A percentile compares a stretch with the other conserved stretches of the same genome.
These are phyloP conservation scores for Rhamphomyia laevipes DNA, from an alignment of 2,888 invertebrate genomes.

Conservation along the genomic window DNA sequence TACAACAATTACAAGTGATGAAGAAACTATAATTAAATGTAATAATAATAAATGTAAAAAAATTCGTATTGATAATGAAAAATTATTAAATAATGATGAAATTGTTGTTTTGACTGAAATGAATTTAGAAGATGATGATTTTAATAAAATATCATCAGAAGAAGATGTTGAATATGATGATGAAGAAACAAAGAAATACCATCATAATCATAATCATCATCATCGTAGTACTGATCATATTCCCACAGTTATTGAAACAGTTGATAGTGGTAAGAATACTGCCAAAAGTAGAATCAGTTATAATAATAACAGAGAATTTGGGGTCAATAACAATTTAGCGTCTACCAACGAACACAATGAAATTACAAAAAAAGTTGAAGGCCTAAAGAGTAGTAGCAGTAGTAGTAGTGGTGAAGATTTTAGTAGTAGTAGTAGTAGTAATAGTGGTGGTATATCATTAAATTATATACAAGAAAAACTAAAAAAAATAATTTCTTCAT, in stretches of 20 bases:
- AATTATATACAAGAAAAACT: neutral
- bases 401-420: neutral
- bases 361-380: neutral
- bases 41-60: constrained; percentile 8
- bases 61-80: constrained; percentile 19
- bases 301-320: neutral
- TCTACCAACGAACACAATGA: neutral
- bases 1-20: neutral
- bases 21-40: neutral
- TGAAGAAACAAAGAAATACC: constrained; percentile 17
- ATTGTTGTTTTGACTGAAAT: constrained; percentile 29
- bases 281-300: neutral
- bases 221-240: neutral
- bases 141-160: neutral
- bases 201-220: constrained; percentile 12
- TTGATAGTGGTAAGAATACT: neutral
- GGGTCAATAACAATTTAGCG: too few relatives aligned
- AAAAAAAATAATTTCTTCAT: neutral
- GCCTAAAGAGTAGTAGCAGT: neutral
- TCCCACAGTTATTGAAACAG: neutral
- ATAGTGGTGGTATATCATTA: neutral
- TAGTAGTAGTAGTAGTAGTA: neutral
- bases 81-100: constrained; percentile 27
- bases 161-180: too few relatives aligned
- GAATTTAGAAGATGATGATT: neutral